Percentiles rank a stretch among this genome's conserved stretches.
Evolutionary conservation across 2,888 invertebrate genomes (phyloP).

Genomic region (Drosophila paucipuncta): DNA sequence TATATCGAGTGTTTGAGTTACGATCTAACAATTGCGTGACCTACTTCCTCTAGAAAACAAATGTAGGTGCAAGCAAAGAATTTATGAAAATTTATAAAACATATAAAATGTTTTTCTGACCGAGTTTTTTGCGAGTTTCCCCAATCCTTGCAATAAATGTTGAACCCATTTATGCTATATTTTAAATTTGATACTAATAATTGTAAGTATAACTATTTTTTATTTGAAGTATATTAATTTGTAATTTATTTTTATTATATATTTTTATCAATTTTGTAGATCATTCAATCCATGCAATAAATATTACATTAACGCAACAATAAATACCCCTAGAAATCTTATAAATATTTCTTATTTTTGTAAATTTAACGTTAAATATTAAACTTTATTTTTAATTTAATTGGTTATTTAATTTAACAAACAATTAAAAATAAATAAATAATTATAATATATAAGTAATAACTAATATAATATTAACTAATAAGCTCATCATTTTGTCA

Average conservation of each 20-base stretch:
- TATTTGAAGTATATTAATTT: rapidly evolving
- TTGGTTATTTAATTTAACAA: neutral
- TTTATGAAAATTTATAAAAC: neutral
- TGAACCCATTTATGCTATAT: neutral
- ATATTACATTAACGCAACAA: neutral
- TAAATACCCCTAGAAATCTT: rapidly evolving
- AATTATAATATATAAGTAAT: no score
- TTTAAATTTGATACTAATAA: neutral
- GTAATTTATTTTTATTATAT: neutral
- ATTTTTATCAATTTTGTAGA: neutral
- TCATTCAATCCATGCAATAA: rapidly evolving
- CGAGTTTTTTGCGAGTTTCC: neutral
- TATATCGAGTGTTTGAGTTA: conserved; percentile 8
- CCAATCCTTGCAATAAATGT: neutral
- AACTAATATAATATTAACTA: neutral
- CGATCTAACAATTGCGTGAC: conserved; percentile 4
- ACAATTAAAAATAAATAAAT: neutral
- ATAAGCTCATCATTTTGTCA: conserved; percentile 26
- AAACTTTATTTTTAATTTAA: neutral
- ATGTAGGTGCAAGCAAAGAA: neutral
- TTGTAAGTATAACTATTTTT: neutral
- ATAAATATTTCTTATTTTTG: neutral
- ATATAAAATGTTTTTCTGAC: neutral
- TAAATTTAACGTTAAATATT: neutral
- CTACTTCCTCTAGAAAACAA: neutral